Evolutionary conservation across 2,113 vertebrate genomes (phyloP).

Genomic region (Mustela lutreola): DNA sequence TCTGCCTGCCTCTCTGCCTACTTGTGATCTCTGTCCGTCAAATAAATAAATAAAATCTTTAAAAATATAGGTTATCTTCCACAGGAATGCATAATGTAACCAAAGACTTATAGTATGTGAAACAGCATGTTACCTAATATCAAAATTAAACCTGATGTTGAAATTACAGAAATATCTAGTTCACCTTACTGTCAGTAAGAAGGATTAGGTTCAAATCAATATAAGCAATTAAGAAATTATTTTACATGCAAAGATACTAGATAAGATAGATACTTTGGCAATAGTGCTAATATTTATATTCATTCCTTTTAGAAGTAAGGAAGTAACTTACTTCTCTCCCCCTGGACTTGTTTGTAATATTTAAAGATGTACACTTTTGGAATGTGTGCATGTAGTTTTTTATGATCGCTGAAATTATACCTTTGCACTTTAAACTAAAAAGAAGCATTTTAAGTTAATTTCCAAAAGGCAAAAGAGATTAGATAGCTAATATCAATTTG

Average conservation of each 20-base stretch:
- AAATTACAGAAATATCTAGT: not conserved
- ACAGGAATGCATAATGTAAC: not conserved
- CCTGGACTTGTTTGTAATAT: not conserved
- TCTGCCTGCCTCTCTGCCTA: no score
- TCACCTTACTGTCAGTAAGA: not conserved
- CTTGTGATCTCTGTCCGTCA: no score
- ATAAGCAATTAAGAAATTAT: not conserved
- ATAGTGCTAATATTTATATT: not conserved
- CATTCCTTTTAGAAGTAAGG: not conserved
- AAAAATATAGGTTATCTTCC: not conserved
- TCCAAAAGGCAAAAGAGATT: not conserved
- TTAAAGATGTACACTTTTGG: not conserved
- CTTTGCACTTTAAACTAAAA: not conserved
- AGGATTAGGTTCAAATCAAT: not conserved
- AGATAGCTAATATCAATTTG: not conserved
- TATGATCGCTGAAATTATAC: not conserved
- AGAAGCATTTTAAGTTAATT: not conserved
- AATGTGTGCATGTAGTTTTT: not conserved
- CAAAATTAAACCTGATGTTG: not conserved
- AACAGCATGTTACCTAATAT: not conserved
- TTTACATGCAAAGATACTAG: conserved; percentile 24
- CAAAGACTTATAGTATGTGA: not conserved
- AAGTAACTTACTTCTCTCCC: not conserved
- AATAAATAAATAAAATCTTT: no score
- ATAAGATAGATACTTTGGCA: not conserved